These are phyloP conservation scores for Anguilla rostrata DNA, from an alignment of 2,113 vertebrate species.

Conservation along the genomic window DNA sequence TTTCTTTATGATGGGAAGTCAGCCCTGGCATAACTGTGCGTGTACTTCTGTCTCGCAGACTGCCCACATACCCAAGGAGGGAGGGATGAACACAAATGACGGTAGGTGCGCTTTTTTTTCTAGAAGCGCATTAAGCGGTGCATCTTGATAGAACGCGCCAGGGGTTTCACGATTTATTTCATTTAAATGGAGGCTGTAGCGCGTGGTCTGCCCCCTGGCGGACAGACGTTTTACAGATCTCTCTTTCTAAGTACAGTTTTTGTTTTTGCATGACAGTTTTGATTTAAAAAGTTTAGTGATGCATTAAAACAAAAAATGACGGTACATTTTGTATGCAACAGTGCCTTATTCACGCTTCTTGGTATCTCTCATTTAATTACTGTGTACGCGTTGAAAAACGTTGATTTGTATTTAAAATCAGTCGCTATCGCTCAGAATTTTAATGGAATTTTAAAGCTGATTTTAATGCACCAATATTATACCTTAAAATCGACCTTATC, in stretches of 20 bases:
- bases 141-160: background rate
- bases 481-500: too few species aligned
- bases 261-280: too few species aligned
- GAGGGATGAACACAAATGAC: slow-evolving; percentile 66
- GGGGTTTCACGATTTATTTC: background rate
- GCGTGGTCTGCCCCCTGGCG: slow-evolving; percentile 7
- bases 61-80: slow-evolving; percentile 72
- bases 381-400: too few species aligned
- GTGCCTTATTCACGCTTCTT: too few species aligned
- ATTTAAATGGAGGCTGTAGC: background rate
- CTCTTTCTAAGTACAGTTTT: background rate
- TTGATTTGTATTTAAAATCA: too few species aligned
- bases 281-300: too few species aligned
- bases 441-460: too few species aligned
- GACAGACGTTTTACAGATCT: background rate
- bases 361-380: too few species aligned
- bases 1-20: background rate
- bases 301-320: too few species aligned
- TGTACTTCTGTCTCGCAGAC: slow-evolving; percentile 56
- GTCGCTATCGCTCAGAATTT: too few species aligned
- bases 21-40: background rate
- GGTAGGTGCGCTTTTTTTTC: slow-evolving; percentile 60
- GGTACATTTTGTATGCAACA: too few species aligned
- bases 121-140: background rate
- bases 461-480: too few species aligned